Percentiles rank a stretch among this genome's conserved stretches.
phyloP scores from a whole-genome alignment of 2,113 vertebrate genomes.

The Siniperca knerii region DNA sequence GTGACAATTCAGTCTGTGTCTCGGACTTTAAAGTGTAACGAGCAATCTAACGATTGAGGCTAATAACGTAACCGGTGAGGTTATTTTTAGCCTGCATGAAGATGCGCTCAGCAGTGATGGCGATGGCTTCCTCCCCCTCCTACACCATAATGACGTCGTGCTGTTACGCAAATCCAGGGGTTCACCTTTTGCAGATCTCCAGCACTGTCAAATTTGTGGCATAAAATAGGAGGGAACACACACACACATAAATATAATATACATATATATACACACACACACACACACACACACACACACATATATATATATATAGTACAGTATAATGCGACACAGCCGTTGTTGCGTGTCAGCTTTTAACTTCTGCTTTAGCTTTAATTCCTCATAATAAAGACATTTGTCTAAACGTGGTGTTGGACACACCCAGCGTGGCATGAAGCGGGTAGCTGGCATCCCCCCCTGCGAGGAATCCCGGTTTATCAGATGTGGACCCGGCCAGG shows the following conservation, averaged over 20 bases:
- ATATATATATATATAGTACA: neutral
- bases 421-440: conserved; percentile 37
- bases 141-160: conserved; percentile 70
- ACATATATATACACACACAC: neutral
- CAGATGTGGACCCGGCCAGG: conserved; percentile 19
- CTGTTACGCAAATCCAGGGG: conserved; percentile 81
- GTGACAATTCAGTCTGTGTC: neutral
- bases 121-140: conserved; percentile 67
- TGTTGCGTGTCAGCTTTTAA: neutral
- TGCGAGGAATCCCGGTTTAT: neutral
- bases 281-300: neutral
- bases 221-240: neutral
- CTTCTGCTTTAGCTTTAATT: conserved; percentile 34
- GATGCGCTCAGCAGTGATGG: conserved; percentile 71
- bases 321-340: neutral
- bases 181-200: conserved; percentile 74
- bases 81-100: conserved; percentile 74
- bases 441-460: neutral
- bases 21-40: conserved; percentile 25
- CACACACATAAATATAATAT: neutral
- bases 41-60: conserved; percentile 35
- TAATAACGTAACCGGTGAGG: conserved; percentile 63
- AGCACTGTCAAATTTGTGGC: conserved; percentile 13
- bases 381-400: conserved; percentile 15
- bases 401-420: conserved; percentile 52